Evolutionary conservation across 2,797 vertebrate species (phyloP).

Genomic region (Trichosurus vulpecula): DNA sequence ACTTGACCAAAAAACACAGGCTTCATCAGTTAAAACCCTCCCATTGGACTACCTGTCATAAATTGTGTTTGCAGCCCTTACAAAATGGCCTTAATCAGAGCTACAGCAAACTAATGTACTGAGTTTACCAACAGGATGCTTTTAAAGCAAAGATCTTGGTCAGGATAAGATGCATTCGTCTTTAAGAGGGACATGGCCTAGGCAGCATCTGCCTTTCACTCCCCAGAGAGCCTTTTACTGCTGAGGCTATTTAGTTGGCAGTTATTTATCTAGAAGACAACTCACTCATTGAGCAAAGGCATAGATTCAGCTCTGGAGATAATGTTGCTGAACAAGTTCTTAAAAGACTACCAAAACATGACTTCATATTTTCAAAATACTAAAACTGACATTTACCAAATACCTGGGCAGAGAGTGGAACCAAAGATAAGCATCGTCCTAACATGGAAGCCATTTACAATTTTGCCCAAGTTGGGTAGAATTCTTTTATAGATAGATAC

Average conservation of each 20-base stretch:
- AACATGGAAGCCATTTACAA: neutral
- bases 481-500: no score
- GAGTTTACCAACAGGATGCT: conserved; percentile 9
- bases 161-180: neutral
- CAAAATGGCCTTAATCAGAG: neutral
- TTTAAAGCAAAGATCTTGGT: neutral
- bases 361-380: neutral
- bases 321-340: conserved; percentile 11
- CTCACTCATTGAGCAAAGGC: conserved; percentile 20
- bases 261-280: conserved; percentile 34
- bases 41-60: neutral
- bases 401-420: neutral
- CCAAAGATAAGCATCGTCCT: neutral
- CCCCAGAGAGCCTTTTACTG: neutral
- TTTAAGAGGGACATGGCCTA: neutral
- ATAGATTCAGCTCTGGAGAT: neutral
- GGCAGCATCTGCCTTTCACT: neutral
- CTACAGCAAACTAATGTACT: conserved; percentile 9
- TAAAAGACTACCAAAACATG: neutral
- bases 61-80: neutral
- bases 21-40: neutral
- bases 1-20: neutral
- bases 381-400: neutral
- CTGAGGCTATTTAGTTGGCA: neutral
- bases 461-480: neutral